Conservation (phyloP, 2,113 vertebrate genomes). For the Axis porcinus region DNA sequence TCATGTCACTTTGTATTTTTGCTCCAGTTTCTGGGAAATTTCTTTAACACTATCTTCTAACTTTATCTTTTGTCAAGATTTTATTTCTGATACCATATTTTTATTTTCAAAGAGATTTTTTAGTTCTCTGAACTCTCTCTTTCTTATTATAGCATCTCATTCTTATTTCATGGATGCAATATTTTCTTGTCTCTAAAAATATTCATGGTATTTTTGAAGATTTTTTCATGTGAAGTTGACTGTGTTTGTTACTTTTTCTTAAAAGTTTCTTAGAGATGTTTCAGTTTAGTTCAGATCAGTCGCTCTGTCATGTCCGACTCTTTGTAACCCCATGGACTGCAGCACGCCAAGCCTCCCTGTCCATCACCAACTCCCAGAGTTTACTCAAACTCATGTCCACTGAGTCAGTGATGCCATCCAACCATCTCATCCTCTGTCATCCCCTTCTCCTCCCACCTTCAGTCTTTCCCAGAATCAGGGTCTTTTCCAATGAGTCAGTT, state of each 20-base stretch:
- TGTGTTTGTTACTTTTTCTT: not conserved
- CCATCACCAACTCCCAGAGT: not conserved
- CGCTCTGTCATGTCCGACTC: not conserved
- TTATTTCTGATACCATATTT: not conserved
- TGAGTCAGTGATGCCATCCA: not conserved
- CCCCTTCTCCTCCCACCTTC: not conserved
- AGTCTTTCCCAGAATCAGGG: not conserved
- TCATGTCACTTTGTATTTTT: not conserved
- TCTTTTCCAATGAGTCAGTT: not conserved
- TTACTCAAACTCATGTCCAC: not conserved
- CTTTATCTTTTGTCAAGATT: not conserved
- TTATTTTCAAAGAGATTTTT: conserved; percentile 7
- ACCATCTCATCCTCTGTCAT: not conserved
- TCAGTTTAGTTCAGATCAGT: not conserved
- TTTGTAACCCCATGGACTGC: not conserved
- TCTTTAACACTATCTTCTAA: not conserved
- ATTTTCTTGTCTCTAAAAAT: not conserved
- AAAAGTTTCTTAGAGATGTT: not conserved
- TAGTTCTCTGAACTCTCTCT: not conserved
- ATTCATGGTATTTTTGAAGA: not conserved
- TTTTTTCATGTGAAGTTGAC: not conserved
- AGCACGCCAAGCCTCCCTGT: not conserved
- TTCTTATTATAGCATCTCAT: not conserved
- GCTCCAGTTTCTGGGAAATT: not conserved
- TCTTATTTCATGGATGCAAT: not conserved